These are phyloP conservation scores for Tringa solitaria DNA, from an alignment of 2,113 vertebrate species.

Conservation along the genomic window DNA sequence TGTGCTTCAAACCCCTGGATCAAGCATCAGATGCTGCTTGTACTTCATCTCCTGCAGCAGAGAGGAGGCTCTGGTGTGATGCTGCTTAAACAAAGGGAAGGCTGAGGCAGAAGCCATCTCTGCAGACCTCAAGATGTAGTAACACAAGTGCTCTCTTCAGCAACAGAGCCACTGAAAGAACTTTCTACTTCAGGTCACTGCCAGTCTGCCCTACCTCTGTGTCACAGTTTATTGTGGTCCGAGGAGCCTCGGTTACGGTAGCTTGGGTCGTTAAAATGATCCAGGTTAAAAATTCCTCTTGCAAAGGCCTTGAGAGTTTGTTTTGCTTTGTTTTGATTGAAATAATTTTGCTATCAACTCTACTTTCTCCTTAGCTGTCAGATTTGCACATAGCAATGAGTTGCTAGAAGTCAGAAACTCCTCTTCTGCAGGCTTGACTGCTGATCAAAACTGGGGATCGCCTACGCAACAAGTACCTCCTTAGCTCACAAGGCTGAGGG, in stretches of 20 bases:
- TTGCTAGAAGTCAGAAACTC: neutral
- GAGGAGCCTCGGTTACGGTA: neutral
- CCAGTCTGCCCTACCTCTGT: neutral
- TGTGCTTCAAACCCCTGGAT: neutral
- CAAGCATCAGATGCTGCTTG: neutral
- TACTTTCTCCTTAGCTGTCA: neutral
- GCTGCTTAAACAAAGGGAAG: rapidly evolving
- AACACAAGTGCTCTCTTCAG: neutral
- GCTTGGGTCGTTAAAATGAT: neutral
- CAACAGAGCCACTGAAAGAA: neutral
- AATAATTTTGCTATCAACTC: neutral
- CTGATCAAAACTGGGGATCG: neutral
- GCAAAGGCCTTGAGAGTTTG: neutral
- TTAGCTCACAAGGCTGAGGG: neutral
- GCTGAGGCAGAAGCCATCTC: neutral
- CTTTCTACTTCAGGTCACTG: neutral
- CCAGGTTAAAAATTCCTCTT: neutral
- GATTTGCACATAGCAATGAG: neutral
- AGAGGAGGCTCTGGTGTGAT: neutral
- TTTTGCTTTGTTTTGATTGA: neutral
- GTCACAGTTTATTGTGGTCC: neutral
- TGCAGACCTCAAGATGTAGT: neutral
- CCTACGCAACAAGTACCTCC: neutral
- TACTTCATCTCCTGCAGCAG: neutral
- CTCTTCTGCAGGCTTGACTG: neutral